Conservation (phyloP, 1,140 invertebrate species). For the Colletes gigas region DNA sequence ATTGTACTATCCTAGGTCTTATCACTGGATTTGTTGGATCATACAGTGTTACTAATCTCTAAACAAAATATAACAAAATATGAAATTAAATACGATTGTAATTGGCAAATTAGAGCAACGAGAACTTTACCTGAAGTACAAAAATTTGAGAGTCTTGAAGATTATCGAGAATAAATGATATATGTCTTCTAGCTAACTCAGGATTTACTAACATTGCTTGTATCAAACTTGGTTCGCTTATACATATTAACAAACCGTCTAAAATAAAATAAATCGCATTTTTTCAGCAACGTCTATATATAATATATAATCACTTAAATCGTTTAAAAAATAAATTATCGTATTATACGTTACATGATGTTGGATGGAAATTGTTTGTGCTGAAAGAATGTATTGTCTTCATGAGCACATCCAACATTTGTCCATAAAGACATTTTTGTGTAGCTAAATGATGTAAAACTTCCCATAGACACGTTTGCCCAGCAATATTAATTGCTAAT, state of each 20-base stretch:
- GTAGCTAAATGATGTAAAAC: constrained; percentile 83
- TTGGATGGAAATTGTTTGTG: constrained; percentile 60
- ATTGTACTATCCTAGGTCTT: constrained; percentile 76
- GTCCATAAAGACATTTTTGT: constrained; percentile 82
- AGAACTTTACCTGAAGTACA: constrained; percentile 73
- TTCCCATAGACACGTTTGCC: constrained; percentile 84
- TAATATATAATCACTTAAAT: neutral
- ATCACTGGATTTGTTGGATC: constrained; percentile 81
- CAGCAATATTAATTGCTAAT: constrained; percentile 84
- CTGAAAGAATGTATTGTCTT: constrained; percentile 71
- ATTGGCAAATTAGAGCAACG: neutral
- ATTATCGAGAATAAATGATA: constrained; percentile 75
- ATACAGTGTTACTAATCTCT: constrained; percentile 80
- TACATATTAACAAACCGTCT: constrained; percentile 80
- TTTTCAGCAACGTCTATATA: neutral
- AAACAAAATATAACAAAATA: constrained; percentile 23
- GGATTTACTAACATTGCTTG: constrained; percentile 78
- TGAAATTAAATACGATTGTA: constrained; percentile 8
- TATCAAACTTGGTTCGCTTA: constrained; percentile 78
- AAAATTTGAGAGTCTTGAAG: constrained; percentile 74
- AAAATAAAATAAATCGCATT: constrained; percentile 44
- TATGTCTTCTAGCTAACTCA: constrained; percentile 75
- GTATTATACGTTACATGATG: constrained; percentile 56
- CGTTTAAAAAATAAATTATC: neutral
- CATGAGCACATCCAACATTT: constrained; percentile 82